Evolutionary conservation across 2,797 vertebrate species (phyloP), one percentile per base, ranked within the genome.

Genomic region (Anabacerthia variegaticeps): DNA sequence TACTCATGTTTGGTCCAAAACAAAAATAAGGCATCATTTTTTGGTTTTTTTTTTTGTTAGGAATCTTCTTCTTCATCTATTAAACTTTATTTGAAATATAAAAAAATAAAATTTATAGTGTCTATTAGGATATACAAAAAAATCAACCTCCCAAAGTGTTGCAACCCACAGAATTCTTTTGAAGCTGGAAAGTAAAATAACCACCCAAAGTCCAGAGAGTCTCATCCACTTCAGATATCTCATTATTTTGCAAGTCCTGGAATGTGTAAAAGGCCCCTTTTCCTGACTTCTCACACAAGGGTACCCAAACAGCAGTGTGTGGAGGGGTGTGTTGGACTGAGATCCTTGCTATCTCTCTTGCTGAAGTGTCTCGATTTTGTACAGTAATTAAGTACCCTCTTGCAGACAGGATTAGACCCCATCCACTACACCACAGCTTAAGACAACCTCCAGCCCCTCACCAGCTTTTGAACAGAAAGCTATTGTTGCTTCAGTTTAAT

Each of bases 81-180:
- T 49, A 63, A 76, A 52, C 5, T 76, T 55, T 6, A 83, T 19
- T 52, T 74, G 19, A 87, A 91, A 44, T 63, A 67, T 8, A 48
- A 24, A 48, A 55, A 63, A 52, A 8, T 44, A 21, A 44, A 44
- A 49, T n/a, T 32, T 48, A 43, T 32, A 20, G 9, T 22, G 8
- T 49, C 4, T 10, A 41, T 71, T 61, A 24, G 4, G 26, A 52
- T 56, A 66, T 7, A 14, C 8, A 28, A 30, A 46, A n/a, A 30
- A 1, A 0, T 19, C 14, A 44, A 28, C 1, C 1, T 1, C 6
- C 5, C 3, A 2, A 68, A 71, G 58, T 63, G 39, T 12, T 74
- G 12, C 43, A 93, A 37, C 3, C 3, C 17, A 2, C 18, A 77
- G 19, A 51, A 41, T 88, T 82, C 34, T 72, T 39, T 36, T 39